These are phyloP conservation scores for Drosophila mayaguana DNA, from an alignment of 2,888 invertebrate species.

Conservation along the genomic window DNA sequence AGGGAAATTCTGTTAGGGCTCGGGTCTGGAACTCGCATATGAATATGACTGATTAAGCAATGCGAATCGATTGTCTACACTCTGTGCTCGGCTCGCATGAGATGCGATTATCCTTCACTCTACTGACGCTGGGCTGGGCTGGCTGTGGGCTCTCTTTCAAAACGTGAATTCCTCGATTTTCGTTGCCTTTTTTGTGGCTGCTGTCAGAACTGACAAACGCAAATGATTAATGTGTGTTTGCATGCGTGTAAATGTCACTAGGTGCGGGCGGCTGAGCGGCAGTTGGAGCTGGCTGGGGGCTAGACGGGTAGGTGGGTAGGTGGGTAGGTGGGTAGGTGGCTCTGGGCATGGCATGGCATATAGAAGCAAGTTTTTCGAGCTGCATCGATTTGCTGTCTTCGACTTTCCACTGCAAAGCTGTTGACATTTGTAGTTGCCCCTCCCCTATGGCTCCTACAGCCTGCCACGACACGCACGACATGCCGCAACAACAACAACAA, in stretches of 20 bases:
- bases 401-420: constrained; percentile 61
- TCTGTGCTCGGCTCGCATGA: constrained; percentile 27
- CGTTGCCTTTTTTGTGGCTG: constrained; percentile 49
- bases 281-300: no score
- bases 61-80: constrained; percentile 75
- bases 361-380: constrained; percentile 6
- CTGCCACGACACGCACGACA: constrained; percentile 43
- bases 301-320: background rate
- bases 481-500: constrained; percentile 8
- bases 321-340: background rate
- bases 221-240: constrained; percentile 83
- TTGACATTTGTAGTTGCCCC: constrained; percentile 59
- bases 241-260: constrained; percentile 83
- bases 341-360: background rate
- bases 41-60: constrained; percentile 76
- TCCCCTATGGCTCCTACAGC: constrained; percentile 5
- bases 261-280: constrained; percentile 30
- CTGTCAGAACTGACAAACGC: constrained; percentile 82
- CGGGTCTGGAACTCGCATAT: constrained; percentile 16
- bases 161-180: constrained; percentile 49
- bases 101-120: constrained; percentile 49
- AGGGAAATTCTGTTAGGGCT: background rate
- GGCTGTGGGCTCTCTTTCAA: constrained; percentile 27
- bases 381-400: constrained; percentile 63
- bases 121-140: background rate